Evolutionary conservation across 2,888 invertebrate genomes (phyloP).

Genomic region (Dolomedes plantarius): DNA sequence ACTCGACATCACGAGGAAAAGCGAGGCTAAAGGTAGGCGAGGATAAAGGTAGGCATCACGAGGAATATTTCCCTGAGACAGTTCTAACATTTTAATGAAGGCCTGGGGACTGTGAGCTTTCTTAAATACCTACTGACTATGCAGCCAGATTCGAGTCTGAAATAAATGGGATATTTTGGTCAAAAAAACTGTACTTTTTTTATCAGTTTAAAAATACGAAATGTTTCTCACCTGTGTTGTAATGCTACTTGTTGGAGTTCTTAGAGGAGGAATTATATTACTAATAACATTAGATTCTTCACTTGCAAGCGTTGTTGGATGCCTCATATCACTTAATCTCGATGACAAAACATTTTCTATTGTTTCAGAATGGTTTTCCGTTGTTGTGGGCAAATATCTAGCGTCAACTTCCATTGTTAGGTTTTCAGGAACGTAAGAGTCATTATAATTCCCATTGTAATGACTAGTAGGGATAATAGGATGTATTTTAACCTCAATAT

Average conservation of each 20-base stretch:
- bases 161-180: too few relatives aligned
- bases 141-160: too few relatives aligned
- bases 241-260: background rate
- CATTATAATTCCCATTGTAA: background rate
- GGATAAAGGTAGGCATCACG: too few relatives aligned
- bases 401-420: background rate
- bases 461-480: background rate
- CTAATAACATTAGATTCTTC: background rate
- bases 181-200: too few relatives aligned
- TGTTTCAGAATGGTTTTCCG: background rate
- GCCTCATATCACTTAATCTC: background rate
- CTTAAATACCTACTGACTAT: too few relatives aligned
- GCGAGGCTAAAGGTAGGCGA: too few relatives aligned
- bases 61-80: too few relatives aligned
- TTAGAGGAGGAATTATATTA: background rate
- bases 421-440: background rate
- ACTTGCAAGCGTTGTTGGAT: background rate
- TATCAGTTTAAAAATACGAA: too few relatives aligned
- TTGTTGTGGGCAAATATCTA: background rate
- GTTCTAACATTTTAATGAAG: too few relatives aligned
- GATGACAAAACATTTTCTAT: background rate
- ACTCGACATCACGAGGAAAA: too few relatives aligned
- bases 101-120: too few relatives aligned
- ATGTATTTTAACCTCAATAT: background rate
- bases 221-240: background rate